Evolutionary conservation across 1,140 invertebrate species (phyloP), one percentile per base, ranked within the genome.

Genomic region (Agraylea sexmaculata): DNA sequence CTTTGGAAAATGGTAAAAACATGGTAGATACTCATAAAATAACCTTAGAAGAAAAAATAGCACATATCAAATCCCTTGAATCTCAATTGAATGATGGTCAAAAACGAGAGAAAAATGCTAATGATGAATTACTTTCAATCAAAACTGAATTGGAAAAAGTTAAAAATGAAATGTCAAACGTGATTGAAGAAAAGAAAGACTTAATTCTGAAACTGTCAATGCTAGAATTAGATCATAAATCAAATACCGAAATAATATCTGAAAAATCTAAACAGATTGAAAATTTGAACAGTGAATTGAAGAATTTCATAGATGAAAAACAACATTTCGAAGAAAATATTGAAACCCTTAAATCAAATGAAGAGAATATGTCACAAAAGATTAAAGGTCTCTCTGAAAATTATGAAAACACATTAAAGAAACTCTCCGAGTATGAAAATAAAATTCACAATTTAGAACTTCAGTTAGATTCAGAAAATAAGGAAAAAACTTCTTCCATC

Each of bases 231-330:
- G 65, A 66, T 45, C 38, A 65, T 15, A 66, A 64, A 53, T 66
- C 64, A 5, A 61, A 64, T 53, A 37, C 50, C 40, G 64, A 67
- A 52, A 59, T 66, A 20, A 40, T 66, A 43, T 44, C 40, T 28
- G 66, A 71, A 52, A 71, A 67, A 53, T 55, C 65, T 34, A 60
- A 66, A 2, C 64, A 69, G 55, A 59, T 75, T 15, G 45, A 57
- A 36, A 59, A 66, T 29, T 59, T 70, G 19, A 67, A 62, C 32
- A 56, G 62, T 45, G 62, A 72, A 43, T 56, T 73, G n/a, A 66
- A 57, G 43, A 60, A 64, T 51, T 62, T 63, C 16, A 56, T 56
- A 37, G 62, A 65, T 45, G 57, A 55, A 48, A 66, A 64, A 52
- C 59, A 64, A 34, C 53, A 57, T 45, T 37, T 65, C 28, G 65